Evolutionary conservation across 1,140 invertebrate genomes (phyloP), one percentile per base, ranked within the genome.

Genomic region (Trichomalopsis sarcophagae): DNA sequence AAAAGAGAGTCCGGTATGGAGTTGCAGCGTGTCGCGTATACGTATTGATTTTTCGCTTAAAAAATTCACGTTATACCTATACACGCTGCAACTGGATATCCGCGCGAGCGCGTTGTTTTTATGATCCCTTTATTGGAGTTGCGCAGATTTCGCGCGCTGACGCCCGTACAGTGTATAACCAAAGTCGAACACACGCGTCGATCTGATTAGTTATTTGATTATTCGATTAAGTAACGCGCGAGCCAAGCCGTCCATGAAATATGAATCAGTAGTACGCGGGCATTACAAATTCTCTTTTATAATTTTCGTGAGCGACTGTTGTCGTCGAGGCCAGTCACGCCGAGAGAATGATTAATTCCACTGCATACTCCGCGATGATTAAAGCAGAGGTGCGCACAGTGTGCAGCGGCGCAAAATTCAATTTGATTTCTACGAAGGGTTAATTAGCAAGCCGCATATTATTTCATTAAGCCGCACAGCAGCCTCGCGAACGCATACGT

Each of bases 31-130:
- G 55, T 62, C 69, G 14, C 11, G 73, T 36, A 74, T 40, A 40
- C 23, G 75, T 50, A 77, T 77, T 50, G 75, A 77, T 77, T 77
- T 77, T 77, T 77, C 40, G 75, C 21, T 77, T 30, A 47, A 50
- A 71, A 77, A 50, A 77, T 77, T 50, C 75, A 13, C 21, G 74
- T 27, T 23, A 21, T 76, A 62, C 17, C 33, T 4, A 17, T 55
- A 17, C n/a, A 62, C 3, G 17, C 21, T 62, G 6, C 17, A 0
- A 17, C 55, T 55, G 4, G 50, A 55, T 55, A 27, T 27, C 47
- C 47, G 13, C 17, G 17, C 55, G 55, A 10, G 9, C 55, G 55
- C 21, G 6, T 62, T 62, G 55, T 62, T 62, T 62, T 62, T 62
- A 21, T 33, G 36, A 75, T 75, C 30, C 68, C 71, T 74, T 71